Conservation (phyloP, 2,113 vertebrate species). For the Pygoscelis adeliae region DNA sequence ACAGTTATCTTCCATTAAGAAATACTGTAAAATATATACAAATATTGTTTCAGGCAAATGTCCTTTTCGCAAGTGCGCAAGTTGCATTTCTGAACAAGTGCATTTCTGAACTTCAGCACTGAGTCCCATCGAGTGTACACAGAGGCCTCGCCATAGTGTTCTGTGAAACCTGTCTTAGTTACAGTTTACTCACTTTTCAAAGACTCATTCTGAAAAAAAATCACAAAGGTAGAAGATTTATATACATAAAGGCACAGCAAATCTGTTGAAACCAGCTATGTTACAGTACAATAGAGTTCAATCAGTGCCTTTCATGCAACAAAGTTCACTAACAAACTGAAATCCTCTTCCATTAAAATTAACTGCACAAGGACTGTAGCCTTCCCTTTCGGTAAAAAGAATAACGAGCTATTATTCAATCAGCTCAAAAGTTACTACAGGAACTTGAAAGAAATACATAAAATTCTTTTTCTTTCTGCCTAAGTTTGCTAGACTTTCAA, state of each 20-base stretch:
- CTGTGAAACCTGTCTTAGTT: constrained; percentile 2
- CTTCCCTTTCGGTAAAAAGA: neutral
- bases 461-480: neutral
- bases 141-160: neutral
- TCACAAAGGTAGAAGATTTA: constrained; percentile 40
- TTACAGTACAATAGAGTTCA: constrained; percentile 62
- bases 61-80: constrained; percentile 21
- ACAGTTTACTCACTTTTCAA: constrained; percentile 13
- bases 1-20: constrained; percentile 50
- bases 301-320: constrained; percentile 59
- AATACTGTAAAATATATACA: constrained; percentile 69
- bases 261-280: constrained; percentile 62
- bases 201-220: constrained; percentile 47
- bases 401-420: neutral
- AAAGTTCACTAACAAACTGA: constrained; percentile 38
- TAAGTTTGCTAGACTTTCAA: neutral
- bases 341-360: neutral
- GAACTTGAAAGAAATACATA: neutral
- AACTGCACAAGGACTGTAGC: neutral
- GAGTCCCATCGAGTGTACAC: neutral
- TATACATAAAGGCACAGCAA: constrained; percentile 67
- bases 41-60: constrained; percentile 28
- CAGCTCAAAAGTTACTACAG: neutral
- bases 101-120: constrained; percentile 28
- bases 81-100: constrained; percentile 8